Conservation (phyloP, 2,888 invertebrate species). For the Drosophila gaucha region DNA sequence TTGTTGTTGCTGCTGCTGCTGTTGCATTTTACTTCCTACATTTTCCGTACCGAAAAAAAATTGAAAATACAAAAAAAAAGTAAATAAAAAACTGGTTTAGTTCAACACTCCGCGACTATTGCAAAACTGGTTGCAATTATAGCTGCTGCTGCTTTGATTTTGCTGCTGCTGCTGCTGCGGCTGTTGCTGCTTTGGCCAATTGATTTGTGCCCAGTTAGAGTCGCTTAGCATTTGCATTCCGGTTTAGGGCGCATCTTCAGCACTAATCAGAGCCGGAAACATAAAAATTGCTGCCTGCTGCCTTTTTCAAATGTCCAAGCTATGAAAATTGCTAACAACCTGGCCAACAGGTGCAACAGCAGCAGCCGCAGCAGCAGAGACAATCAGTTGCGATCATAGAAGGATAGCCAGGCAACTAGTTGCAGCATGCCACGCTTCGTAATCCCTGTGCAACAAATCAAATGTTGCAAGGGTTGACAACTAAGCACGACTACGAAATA, state of each 20-base stretch:
- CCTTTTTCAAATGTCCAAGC: conserved; percentile 55
- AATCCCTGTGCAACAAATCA: conserved; percentile 40
- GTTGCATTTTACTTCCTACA: conserved; percentile 74
- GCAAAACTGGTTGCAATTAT: conserved; percentile 68
- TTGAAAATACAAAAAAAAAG: conserved; percentile 26
- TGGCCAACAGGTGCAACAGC: conserved; percentile 60
- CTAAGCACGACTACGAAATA: conserved; percentile 1
- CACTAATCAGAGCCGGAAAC: conserved; percentile 79
- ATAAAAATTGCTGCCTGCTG: conserved; percentile 58
- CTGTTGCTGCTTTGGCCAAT: conserved; percentile 57
- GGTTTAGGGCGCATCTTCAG: conserved; percentile 51
- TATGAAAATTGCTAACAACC: conserved; percentile 51
- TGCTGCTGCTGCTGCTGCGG: conserved; percentile 32
- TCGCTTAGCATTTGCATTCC: conserved; percentile 70
- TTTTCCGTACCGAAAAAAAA: conserved; percentile 60
- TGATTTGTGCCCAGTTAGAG: conserved; percentile 66
- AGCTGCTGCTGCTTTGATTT: conserved; percentile 57
- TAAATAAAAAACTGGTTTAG: conserved; percentile 67
- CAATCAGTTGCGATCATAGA: conserved; percentile 35
- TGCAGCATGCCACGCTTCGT: conserved; percentile 38
- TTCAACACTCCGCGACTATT: conserved; percentile 62
- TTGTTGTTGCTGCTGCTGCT: conserved; percentile 48
- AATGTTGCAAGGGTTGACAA: not conserved
- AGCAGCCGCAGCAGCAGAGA: conserved; percentile 4
- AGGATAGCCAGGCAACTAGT: conserved; percentile 26